Percentiles rank a stretch among this genome's conserved stretches.
Evolutionary conservation across 2,888 invertebrate genomes (phyloP).

Genomic region (Palloptera scutellata): DNA sequence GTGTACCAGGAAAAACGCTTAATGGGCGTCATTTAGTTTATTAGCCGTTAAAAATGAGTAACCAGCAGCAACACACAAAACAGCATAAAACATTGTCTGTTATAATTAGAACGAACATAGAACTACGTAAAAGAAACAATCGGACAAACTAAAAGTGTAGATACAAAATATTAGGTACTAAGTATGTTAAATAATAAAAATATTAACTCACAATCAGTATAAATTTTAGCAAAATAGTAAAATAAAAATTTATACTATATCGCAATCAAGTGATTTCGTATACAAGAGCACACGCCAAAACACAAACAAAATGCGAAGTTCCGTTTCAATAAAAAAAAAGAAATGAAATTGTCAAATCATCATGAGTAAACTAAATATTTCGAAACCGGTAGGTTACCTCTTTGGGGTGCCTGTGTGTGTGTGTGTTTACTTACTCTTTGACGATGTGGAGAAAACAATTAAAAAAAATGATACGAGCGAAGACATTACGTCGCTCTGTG

Average conservation of each 20-base stretch:
- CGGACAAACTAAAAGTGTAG: no score
- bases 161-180: no score
- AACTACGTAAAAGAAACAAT: no score
- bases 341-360: slow-evolving; percentile 33
- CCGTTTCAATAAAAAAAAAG: slow-evolving; percentile 7
- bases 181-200: neutral
- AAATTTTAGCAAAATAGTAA: neutral
- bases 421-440: neutral
- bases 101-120: no score
- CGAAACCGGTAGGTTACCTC: neutral
- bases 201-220: slow-evolving; percentile 1
- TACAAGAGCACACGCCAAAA: slow-evolving; percentile 14
- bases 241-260: slow-evolving; percentile 13
- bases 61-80: no score
- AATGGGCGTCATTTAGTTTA: no score
- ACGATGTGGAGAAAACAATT: neutral
- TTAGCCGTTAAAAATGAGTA: no score
- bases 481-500: neutral
- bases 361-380: slow-evolving; percentile 27
- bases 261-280: neutral
- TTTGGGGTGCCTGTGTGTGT: no score
- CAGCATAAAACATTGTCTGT: no score
- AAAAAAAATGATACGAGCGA: neutral
- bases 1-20: no score
- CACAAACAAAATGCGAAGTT: slow-evolving; percentile 13